Base-by-base conservation (phyloP, 2,888 invertebrate species). In the Blastobasis adustella region DNA sequence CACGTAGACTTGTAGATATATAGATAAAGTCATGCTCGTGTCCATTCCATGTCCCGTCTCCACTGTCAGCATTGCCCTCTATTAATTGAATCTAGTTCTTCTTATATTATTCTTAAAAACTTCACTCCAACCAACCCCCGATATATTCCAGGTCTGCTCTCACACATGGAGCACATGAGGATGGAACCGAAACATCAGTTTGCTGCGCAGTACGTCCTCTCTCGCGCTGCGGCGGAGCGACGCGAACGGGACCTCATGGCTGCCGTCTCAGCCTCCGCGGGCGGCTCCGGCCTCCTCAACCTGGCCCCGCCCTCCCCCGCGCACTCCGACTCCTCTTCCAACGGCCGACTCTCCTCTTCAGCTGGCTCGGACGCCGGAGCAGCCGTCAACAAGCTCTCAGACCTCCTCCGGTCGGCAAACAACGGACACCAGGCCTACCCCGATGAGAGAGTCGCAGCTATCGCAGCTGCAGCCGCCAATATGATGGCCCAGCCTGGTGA, bases 161-260 rank as follows among this genome's bases (percentile, higher is more conserved):
- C 95, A 54, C 97, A 97, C 78, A 97, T 97, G 97, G 97, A 97
- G 71, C 96, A 97, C 77, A 97, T 97, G 97, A 91, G 97, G 70
- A 97, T 97, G 96, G 97, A 97, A 79, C 96, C 97, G 0, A 97
- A 97, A 80, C 97, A 97, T 89, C 97, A 97, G 80, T 97, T 97
- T 72, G 97, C 97, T 44, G 97, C 97, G 38, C 97, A 97, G 75
- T 97, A 97, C 83, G 96, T 97, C 45, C 89, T 97, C 41, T 95
- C 95, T 52, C 89, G 96, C 63, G 97, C 97, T 6, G 97, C 97
- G 6, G 97, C 97, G 10, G 97, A 97, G 73, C 91, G 96, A 63
- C 90, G 97, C 59, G 96, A 97, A 71, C 88, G 96, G 47, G 96
- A 96, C 73, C 88, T 96, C 50, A 90, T 93, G 6, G 93, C 92